Evolutionary conservation across 2,888 invertebrate species (phyloP).

Genomic region (Glaucopsyche alexis): DNA sequence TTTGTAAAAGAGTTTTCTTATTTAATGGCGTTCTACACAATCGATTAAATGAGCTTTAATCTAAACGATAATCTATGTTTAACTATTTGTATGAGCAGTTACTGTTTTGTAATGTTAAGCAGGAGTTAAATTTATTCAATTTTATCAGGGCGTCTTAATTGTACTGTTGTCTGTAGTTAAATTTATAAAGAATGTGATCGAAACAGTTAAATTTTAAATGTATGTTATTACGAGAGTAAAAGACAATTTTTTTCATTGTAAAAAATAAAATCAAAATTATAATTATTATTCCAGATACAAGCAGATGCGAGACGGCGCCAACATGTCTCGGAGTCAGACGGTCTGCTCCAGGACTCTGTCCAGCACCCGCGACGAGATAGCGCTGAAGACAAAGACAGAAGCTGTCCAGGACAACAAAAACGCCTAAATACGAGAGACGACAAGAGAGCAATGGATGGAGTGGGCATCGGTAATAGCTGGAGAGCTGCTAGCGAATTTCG

Average conservation of each 20-base stretch:
- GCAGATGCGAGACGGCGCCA: constrained; percentile 33
- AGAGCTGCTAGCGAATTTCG: not conserved
- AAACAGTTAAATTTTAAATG: no score
- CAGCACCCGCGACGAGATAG: constrained; percentile 38
- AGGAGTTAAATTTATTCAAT: no score
- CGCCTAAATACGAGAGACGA: not conserved
- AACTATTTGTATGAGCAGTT: not conserved
- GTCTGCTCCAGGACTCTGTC: constrained; percentile 38
- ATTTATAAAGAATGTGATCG: no score
- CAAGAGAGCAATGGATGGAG: not conserved
- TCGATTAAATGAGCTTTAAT: not conserved
- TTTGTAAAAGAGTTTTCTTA: not conserved
- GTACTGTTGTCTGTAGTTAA: no score
- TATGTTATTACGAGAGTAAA: no score
- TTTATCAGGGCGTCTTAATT: no score
- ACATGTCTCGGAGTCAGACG: constrained; percentile 38
- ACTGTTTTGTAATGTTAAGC: not conserved
- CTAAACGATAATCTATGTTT: not conserved
- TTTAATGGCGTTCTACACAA: not conserved
- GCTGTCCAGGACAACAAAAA: not conserved
- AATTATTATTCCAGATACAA: constrained; percentile 37
- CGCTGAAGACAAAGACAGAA: constrained; percentile 30
- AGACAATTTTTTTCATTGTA: not conserved
- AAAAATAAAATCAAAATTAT: not conserved
- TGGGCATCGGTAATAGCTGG: not conserved